Evolutionary conservation across 2,888 invertebrate genomes (phyloP).

Genomic region (Neoascia interrupta): DNA sequence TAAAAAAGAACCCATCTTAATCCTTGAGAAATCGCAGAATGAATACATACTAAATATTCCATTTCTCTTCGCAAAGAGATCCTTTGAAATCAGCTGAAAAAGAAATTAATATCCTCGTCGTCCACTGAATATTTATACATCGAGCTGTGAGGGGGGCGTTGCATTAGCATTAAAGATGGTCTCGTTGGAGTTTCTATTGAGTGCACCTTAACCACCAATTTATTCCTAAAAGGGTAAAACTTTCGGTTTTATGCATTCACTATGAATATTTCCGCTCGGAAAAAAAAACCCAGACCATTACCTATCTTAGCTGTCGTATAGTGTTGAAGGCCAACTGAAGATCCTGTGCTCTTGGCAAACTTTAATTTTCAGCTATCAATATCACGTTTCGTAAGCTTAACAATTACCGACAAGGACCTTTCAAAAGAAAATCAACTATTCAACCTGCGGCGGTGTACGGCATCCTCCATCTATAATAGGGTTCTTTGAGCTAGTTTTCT

Average conservation of each 20-base stretch:
- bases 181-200: neutral
- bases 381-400: slow-evolving; percentile 34
- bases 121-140: slow-evolving; percentile 13
- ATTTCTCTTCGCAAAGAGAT: no score
- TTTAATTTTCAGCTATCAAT: slow-evolving; percentile 34
- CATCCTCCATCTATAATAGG: slow-evolving; percentile 23
- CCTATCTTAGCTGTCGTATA: neutral
- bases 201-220: slow-evolving; percentile 21
- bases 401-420: slow-evolving; percentile 3
- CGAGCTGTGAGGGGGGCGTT: slow-evolving; percentile 3
- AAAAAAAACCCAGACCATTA: neutral
- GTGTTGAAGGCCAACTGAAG: neutral
- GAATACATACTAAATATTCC: slow-evolving; percentile 14
- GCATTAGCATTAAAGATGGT: neutral
- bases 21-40: slow-evolving; percentile 13
- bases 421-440: slow-evolving; percentile 22
- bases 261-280: slow-evolving; percentile 30
- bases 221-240: slow-evolving; percentile 27
- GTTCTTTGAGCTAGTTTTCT: slow-evolving; percentile 11
- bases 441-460: neutral
- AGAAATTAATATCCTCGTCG: slow-evolving; percentile 30
- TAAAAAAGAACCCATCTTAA: neutral
- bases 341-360: slow-evolving; percentile 7
- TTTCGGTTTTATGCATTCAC: slow-evolving; percentile 24
- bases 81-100: slow-evolving; percentile 7